Conservation (phyloP, 2,797 vertebrate genomes). For the Allochrocebus solatus region DNA sequence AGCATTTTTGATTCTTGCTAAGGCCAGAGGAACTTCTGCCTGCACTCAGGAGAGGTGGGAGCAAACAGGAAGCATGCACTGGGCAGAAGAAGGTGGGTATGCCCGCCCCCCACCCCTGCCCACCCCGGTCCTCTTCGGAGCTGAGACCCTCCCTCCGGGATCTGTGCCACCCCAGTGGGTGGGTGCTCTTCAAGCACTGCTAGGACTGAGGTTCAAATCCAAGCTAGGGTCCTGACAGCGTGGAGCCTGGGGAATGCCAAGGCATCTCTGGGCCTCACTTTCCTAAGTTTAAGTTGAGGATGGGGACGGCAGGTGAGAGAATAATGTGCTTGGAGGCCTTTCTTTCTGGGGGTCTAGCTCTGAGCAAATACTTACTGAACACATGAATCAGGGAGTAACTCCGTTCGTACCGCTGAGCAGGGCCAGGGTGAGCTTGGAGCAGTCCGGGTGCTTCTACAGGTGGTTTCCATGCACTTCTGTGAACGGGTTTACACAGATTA, state of each 20-base stretch:
- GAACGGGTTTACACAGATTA: rapidly evolving
- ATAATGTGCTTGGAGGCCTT: rapidly evolving
- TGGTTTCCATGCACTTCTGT: background rate
- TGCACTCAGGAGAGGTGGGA: background rate
- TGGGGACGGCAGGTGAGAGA: rapidly evolving
- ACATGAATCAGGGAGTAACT: rapidly evolving
- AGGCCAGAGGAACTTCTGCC: background rate
- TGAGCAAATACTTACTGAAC: background rate
- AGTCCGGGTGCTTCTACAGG: rapidly evolving
- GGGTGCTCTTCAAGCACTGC: rapidly evolving
- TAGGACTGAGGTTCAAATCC: rapidly evolving
- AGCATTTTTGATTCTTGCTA: background rate
- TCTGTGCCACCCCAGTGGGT: too few relatives aligned
- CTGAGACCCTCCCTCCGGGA: background rate
- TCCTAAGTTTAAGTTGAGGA: background rate
- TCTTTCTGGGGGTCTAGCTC: rapidly evolving
- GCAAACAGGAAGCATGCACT: rapidly evolving
- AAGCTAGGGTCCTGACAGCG: rapidly evolving
- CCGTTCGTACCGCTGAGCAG: rapidly evolving
- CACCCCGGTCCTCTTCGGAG: background rate
- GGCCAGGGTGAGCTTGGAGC: rapidly evolving
- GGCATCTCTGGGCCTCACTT: too few relatives aligned
- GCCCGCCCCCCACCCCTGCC: too few relatives aligned
- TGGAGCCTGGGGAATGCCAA: rapidly evolving
- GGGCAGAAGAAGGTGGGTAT: rapidly evolving